Percentiles rank a stretch among this genome's conserved stretches.
Conservation (phyloP, 1,140 invertebrate species). For the Drosophila sucinea region DNA sequence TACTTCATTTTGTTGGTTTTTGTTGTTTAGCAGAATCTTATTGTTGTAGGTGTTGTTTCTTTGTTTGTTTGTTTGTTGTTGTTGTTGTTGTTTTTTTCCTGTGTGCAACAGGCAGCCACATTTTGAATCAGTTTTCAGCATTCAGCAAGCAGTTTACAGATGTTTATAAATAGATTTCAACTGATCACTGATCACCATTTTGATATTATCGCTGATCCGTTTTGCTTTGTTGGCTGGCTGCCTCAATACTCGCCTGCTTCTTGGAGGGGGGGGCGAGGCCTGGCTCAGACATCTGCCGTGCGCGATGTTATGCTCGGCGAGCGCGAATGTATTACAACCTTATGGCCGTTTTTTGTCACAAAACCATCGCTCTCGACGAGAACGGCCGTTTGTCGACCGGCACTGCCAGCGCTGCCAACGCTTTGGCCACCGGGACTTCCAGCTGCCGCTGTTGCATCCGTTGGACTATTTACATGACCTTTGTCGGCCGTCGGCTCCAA, state of each 20-base stretch:
- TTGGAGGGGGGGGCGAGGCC: slow-evolving; percentile 86
- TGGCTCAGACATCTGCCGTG: slow-evolving; percentile 91
- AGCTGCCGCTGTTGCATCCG: slow-evolving; percentile 36
- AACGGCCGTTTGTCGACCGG: slow-evolving; percentile 89
- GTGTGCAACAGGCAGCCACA: slow-evolving; percentile 13
- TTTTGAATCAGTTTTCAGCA: background rate
- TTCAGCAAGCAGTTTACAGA: background rate
- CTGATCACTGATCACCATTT: background rate
- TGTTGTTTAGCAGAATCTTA: slow-evolving; percentile 45
- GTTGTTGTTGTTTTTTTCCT: slow-evolving; percentile 42
- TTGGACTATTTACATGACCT: slow-evolving; percentile 74
- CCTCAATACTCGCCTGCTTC: slow-evolving; percentile 80
- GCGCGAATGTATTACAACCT: slow-evolving; percentile 93
- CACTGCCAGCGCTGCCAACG: slow-evolving; percentile 58
- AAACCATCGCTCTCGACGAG: slow-evolving; percentile 92
- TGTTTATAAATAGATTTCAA: background rate
- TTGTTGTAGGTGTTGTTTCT: slow-evolving; percentile 35
- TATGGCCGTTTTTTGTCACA: slow-evolving; percentile 92
- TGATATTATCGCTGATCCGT: slow-evolving; percentile 48
- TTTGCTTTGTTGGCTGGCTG: slow-evolving; percentile 37
- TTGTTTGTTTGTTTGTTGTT: slow-evolving; percentile 42
- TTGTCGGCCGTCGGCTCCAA: slow-evolving; percentile 69
- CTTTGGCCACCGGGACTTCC: slow-evolving; percentile 65
- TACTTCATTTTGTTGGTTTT: slow-evolving; percentile 75
- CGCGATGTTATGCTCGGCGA: slow-evolving; percentile 91